phyloP scores from a whole-genome alignment of 2,797 vertebrate genomes.

The Bradypodion ventrale region DNA sequence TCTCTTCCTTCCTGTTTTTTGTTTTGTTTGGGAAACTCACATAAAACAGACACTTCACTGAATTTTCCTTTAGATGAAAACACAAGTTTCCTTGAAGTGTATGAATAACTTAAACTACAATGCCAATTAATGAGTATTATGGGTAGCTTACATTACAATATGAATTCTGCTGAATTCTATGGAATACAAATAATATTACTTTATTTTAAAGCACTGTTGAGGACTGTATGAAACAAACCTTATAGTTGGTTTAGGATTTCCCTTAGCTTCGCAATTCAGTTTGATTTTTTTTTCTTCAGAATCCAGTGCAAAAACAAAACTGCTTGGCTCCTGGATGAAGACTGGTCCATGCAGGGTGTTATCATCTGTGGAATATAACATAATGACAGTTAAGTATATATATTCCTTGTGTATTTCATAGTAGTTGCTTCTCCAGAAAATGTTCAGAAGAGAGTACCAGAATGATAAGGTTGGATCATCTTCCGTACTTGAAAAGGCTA shows the following conservation, averaged over 20 bases:
- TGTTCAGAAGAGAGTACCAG: not conserved
- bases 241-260: conserved; percentile 86
- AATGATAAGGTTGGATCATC: not conserved
- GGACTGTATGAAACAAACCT: conserved; percentile 74
- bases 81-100: no score
- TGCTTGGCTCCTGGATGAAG: conserved; percentile 92
- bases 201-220: not conserved
- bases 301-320: conserved; percentile 90
- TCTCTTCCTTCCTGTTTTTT: no score
- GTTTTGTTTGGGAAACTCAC: no score
- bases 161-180: not conserved
- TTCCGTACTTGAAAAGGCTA: not conserved
- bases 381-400: not conserved
- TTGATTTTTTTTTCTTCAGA: conserved; percentile 90
- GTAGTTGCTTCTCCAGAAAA: not conserved
- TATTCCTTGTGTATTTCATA: not conserved
- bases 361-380: conserved; percentile 78
- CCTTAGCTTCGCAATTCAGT: conserved; percentile 91
- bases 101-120: no score
- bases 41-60: no score
- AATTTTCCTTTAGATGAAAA: no score
- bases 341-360: conserved; percentile 83
- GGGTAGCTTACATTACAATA: no score
- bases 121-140: no score
- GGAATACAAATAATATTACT: not conserved